Base-by-base conservation (phyloP, 1,140 invertebrate species). In the Acromyrmex heyeri region DNA sequence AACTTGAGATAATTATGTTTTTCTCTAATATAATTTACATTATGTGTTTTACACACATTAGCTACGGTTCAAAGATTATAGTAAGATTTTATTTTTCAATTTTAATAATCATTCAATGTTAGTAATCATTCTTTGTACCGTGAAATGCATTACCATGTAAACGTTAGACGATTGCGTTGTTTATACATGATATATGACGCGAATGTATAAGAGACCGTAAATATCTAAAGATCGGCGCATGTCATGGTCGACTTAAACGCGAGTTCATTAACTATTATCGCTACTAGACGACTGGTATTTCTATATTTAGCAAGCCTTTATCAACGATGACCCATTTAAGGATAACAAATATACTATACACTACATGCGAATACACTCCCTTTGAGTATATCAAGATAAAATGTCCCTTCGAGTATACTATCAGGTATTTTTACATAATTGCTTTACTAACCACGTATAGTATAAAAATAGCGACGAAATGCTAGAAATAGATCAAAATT, bases 211-310 rank as follows among this genome's bases (percentile, higher is more conserved):
- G 21, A 69, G 34, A 44, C 34, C 14, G 14, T 16, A 72, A 57
- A 24, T 65, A 65, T 27, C 18, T 57, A 44, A 44, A 72, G 65
- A 86, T 50, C 48, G 27, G 18, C 34, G 62, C 69, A 59, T 21
- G 67, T 81, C 85, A 86, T 55, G 76, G 76, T 88, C 70, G 85
- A 64, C 34, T 62, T 65, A 72, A 73, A 61, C 30, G 69, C 61
- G 38, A 86, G 59, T 86, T 88, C 76, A 86, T 86, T 81, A 85
- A 81, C 59, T 85, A 12, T 72, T 75, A 57, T 86, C 83, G 30
- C 24, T 50, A 2, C 16, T 78, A 67, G 34, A 53, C 18, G 44
- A 34, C 12, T 24, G 12, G 14, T 64, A 53, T n/a, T 70, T 78
- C 64, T 86, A 59, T 86, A 79, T 61, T 78, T 86, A 70, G n/a